phyloP scores from a whole-genome alignment of 1,140 invertebrate genomes.

The Calliphora vicina region DNA sequence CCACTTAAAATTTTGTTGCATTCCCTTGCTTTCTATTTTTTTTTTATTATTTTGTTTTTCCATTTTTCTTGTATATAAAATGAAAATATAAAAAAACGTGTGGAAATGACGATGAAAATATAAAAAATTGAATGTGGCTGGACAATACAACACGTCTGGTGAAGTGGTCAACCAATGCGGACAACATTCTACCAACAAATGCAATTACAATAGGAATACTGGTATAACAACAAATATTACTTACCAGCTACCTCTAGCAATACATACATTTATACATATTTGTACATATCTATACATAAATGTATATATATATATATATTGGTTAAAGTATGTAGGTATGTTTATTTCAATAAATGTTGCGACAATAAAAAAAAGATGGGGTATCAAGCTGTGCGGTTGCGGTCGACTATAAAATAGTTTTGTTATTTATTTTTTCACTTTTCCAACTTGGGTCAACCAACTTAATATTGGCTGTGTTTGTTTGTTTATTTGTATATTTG shows the following conservation, averaged over 20 bases:
- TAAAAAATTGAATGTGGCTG: neutral
- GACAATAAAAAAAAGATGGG: neutral
- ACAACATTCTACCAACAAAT: neutral
- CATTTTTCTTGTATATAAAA: neutral
- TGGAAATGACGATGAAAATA: neutral
- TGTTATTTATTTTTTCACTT: neutral
- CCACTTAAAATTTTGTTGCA: neutral
- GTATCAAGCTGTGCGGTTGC: neutral
- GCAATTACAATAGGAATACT: neutral
- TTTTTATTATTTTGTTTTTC: neutral
- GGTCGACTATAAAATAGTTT: neutral
- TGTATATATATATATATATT: too few species aligned
- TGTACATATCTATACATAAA: neutral
- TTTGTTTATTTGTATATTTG: neutral
- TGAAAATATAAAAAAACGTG: neutral
- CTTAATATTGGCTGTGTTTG: neutral
- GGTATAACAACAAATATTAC: neutral
- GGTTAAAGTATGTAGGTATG: too few species aligned
- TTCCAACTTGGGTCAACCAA: neutral
- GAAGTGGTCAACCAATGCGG: constrained; percentile 5
- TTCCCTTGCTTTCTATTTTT: neutral
- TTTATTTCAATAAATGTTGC: too few species aligned
- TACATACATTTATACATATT: neutral
- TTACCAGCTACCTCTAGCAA: neutral
- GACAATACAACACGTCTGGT: neutral